Conservation (phyloP, 2,888 invertebrate species). For the Cantharis rustica region DNA sequence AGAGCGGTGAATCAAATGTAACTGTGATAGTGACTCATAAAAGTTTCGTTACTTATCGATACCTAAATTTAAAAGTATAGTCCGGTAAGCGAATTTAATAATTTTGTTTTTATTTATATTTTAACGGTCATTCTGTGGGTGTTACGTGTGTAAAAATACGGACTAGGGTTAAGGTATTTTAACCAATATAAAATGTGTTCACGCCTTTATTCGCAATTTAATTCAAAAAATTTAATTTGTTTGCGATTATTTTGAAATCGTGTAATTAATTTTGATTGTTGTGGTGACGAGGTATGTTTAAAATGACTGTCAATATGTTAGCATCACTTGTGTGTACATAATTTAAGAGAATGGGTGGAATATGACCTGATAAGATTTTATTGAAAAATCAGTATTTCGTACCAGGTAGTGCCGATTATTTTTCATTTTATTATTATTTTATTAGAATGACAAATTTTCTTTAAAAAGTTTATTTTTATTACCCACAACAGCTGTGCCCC, state of each 20-base stretch:
- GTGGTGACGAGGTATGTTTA: neutral
- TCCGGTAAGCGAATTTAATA: neutral
- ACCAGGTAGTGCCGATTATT: slow-evolving; percentile 11
- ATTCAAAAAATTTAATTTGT: neutral
- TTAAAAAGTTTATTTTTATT: too few species aligned
- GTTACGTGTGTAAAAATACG: neutral
- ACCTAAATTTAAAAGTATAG: neutral
- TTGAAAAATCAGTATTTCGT: slow-evolving; percentile 23
- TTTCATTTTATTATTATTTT: neutral
- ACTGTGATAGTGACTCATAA: slow-evolving; percentile 14
- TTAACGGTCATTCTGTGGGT: neutral
- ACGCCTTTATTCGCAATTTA: neutral
- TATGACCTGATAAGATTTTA: neutral
- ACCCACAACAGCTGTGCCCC: neutral
- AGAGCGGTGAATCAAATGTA: slow-evolving; percentile 14
- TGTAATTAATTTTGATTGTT: neutral
- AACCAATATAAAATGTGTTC: neutral
- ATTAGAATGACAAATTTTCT: neutral
- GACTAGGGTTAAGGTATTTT: neutral
- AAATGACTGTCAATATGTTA: neutral
- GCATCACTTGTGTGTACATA: neutral
- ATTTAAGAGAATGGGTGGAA: neutral
- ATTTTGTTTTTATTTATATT: neutral
- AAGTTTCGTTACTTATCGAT: neutral
- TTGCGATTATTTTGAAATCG: neutral